These are phyloP conservation scores for Ooceraea biroi DNA, from an alignment of 1,140 invertebrate genomes.

Conservation along the genomic window DNA sequence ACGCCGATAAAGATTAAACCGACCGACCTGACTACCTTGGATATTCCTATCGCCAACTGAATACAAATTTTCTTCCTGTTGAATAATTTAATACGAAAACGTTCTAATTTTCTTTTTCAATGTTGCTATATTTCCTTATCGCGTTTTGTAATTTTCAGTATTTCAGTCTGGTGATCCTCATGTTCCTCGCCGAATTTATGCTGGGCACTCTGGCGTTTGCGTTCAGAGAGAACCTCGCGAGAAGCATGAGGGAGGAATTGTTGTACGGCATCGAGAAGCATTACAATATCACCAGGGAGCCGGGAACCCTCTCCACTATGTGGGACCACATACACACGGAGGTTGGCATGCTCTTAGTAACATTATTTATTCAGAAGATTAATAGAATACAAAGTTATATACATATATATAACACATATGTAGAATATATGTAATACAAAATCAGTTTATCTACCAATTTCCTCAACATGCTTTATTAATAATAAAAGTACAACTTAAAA, in stretches of 20 bases:
- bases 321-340: slow-evolving; percentile 92
- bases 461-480: too few relatives aligned
- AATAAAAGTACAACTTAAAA: too few relatives aligned
- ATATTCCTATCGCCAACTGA: not conserved
- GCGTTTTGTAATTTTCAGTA: slow-evolving; percentile 88
- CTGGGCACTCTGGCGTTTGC: slow-evolving; percentile 92
- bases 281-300: slow-evolving; percentile 89
- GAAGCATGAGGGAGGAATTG: slow-evolving; percentile 89
- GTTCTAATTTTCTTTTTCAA: too few relatives aligned
- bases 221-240: slow-evolving; percentile 90
- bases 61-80: not conserved
- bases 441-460: too few relatives aligned
- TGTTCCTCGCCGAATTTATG: slow-evolving; percentile 93
- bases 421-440: too few relatives aligned
- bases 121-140: too few relatives aligned
- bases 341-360: slow-evolving; percentile 83
- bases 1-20: not conserved
- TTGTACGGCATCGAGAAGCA: slow-evolving; percentile 90
- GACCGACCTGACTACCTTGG: slow-evolving; percentile 2
- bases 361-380: too few relatives aligned
- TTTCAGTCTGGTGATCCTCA: slow-evolving; percentile 92
- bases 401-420: too few relatives aligned
- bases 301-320: slow-evolving; percentile 88
- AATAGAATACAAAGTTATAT: too few relatives aligned
- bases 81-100: not conserved